Base-by-base conservation (phyloP, 2,888 invertebrate genomes). In the Exephanes ischioxanthus region DNA sequence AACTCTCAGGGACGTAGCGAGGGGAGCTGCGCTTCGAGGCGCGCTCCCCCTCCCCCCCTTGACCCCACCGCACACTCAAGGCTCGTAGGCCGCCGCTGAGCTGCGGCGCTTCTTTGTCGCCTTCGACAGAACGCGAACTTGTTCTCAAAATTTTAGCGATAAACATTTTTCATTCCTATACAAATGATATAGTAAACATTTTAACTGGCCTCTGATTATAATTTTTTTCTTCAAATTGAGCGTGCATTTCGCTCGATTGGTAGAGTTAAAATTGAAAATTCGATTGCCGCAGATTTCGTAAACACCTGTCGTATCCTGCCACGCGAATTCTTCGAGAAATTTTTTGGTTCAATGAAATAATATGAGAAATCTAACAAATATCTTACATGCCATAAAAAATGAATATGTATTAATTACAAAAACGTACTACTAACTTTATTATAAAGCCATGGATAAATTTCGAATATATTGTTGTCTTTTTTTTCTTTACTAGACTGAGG, bases 1-100 rank as follows among this genome's bases (percentile, higher is more conserved):
- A 80, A 81, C 72, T 68, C 82, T 89, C 93, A 93, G 93, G 92
- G 89, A 84, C 91, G 93, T 93, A 91, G 61, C 89, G 80, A 89
- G 86, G 84, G 82, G 77, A 81, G 84, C 82, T 51, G 58, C 70
- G 19, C 45, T 72, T 76, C 58, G 45, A 67, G 68, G 63, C 41
- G 53, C 61, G 22, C 19, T 30, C 19, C 45, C 77, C 19, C 53
- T 30, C 58, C 7, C 22, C 41, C 66, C 51, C 33, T 33, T 33
- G 14, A 53, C 61, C 53, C 68, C 79, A 51, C 53, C 53, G 45
- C 66, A 37, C 37, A 41, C 41, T 9, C 41, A 41, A 9, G 41
- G 11, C 41, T 41, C 41, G 41, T 5, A 41, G 9, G 30, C 66
- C 63, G 70, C 45, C 63, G 45, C 37, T 5, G 48, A 68, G 48